Base-by-base conservation (phyloP, 2,113 vertebrate genomes). In the Pollimyrus isidori region DNA sequence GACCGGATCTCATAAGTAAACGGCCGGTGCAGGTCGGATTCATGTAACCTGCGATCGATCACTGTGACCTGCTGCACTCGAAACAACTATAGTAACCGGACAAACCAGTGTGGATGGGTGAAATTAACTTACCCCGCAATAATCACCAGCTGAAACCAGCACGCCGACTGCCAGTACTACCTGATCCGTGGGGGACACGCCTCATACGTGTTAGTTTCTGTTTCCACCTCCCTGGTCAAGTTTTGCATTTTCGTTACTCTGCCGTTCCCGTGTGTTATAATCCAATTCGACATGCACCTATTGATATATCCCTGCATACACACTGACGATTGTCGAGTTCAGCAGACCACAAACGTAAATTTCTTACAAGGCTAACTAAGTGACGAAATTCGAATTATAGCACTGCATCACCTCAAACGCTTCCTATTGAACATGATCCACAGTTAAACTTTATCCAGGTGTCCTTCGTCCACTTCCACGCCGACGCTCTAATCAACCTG, bases 21-120 rank as follows among this genome's bases (percentile, higher is more conserved):
- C 56, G 23, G 58, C 58, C 23, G 58, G n/a, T 69, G 76, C 17
- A 19, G 76, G 30, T 21, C 17, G 76, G 19, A 19, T 45, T 82
- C 76, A 2, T 2, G 13, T 45, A 82, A 21, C 17, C 30, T 39
- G 30, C 49, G n/a, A 69, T 30, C 30, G 53, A 58, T 49, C 39
- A n/a, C 46, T 58, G 15, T 19, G 13, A 42, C 73, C 35, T 19
- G 39, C 13, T 7, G 73, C 73, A 42, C 35, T 17, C n/a, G n/a
- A 26, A 69, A 9, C 58, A 73, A 73, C 42, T 58, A 35, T 58
- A 35, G 87, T 35, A 93, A 95, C 93, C 87, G 48, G 92, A 85
- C 91, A 90, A 93, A 94, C 94, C 92, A 92, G 94, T 93, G 45
- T 86, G 89, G n/a, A 35, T 89, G 91, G 52, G 90, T 76, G 87